Percentiles rank a stretch among this genome's conserved stretches.
These are phyloP conservation scores for Aplidium turbinatum DNA, from an alignment of 23 tunicate species.

Conservation along the genomic window DNA sequence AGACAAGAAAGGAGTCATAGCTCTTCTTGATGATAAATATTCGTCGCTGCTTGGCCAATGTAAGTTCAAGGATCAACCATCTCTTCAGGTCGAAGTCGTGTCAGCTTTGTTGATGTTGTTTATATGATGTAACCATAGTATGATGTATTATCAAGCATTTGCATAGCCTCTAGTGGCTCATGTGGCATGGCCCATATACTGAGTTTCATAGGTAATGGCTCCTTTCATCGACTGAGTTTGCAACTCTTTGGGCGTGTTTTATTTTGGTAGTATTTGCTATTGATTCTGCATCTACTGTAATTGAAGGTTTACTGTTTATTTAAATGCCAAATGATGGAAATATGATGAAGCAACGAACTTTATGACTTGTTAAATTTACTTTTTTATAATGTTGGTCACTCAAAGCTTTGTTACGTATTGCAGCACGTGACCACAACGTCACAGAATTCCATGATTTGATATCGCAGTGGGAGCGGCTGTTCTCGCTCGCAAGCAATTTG, in stretches of 20 bases:
- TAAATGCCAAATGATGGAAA: neutral
- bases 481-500: slow-evolving; percentile 56
- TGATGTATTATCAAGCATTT: too few species aligned
- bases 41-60: slow-evolving; percentile 35
- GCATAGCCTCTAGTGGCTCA: too few species aligned
- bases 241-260: too few species aligned
- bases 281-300: neutral
- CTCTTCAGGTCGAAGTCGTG: too few species aligned
- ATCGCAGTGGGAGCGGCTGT: slow-evolving; percentile 76
- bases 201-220: too few species aligned
- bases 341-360: neutral
- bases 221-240: too few species aligned
- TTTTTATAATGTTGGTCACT: too few species aligned
- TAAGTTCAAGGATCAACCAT: too few species aligned
- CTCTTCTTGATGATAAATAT: slow-evolving; percentile 59
- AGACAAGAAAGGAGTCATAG: slow-evolving; percentile 45
- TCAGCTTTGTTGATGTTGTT: too few species aligned
- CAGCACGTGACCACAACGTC: slow-evolving; percentile 13
- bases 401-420: too few species aligned
- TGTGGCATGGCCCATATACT: too few species aligned
- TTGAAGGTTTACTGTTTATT: neutral
- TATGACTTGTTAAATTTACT: neutral
- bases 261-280: neutral
- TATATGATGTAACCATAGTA: too few species aligned
- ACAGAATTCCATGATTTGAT: slow-evolving; percentile 45